Conservation (phyloP, 2,888 invertebrate species). For the Elegia similella region DNA sequence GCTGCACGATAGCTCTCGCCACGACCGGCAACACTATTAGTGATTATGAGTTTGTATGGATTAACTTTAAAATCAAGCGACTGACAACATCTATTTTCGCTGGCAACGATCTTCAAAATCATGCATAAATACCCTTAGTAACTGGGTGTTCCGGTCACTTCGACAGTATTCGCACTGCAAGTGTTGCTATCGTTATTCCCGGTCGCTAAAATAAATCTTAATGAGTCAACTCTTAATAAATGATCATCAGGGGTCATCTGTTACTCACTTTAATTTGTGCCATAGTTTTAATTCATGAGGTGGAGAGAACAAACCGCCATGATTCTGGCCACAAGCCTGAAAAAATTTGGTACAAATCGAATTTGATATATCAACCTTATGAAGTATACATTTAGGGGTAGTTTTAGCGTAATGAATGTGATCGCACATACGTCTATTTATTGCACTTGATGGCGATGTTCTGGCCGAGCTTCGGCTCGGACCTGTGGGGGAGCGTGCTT, state of each 20-base stretch:
- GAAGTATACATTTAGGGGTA: conserved; percentile 48
- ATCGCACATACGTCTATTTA: conserved; percentile 64
- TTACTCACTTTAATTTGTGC: neutral
- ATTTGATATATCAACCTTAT: conserved; percentile 62
- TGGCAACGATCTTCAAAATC: too few species aligned
- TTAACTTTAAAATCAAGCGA: too few species aligned
- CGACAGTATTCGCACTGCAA: too few species aligned
- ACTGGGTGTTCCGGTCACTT: too few species aligned
- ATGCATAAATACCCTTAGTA: too few species aligned
- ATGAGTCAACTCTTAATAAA: too few species aligned
- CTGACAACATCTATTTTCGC: too few species aligned
- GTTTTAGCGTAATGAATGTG: conserved; percentile 56
- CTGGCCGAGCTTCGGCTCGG: conserved; percentile 9
- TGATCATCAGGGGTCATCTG: neutral
- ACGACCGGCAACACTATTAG: too few species aligned
- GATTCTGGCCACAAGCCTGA: conserved; percentile 32
- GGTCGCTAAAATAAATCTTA: too few species aligned
- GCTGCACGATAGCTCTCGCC: too few species aligned
- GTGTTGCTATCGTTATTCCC: too few species aligned
- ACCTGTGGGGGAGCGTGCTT: conserved; percentile 17
- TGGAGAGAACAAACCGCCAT: conserved; percentile 10
- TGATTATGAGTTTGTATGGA: too few species aligned
- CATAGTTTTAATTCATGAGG: conserved; percentile 12
- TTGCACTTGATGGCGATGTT: conserved; percentile 52
- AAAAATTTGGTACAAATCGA: conserved; percentile 71